Base-by-base conservation (phyloP, 2,888 invertebrate species). In the Himalopsyche kuldschensis region DNA sequence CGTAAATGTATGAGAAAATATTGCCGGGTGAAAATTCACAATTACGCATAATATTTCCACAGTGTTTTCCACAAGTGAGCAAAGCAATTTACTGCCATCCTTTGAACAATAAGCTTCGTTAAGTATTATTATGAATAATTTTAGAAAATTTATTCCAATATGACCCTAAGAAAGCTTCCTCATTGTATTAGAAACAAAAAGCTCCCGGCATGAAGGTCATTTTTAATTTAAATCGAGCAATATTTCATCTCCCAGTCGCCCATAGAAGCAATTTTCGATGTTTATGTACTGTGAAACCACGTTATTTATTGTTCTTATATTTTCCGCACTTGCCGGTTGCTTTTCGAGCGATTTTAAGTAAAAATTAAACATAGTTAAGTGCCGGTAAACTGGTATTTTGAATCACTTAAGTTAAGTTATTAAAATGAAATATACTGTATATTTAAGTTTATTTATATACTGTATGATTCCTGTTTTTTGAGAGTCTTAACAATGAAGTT, bases 181-280 rank as follows among this genome's bases (percentile, higher is more conserved):
- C 55, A 20, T 55, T 55, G 55, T 55, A 55, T 55, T 55, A 55
- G 55, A 55, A 55, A 55, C 55, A 55, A 55, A 55, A 55, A 55
- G 55, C 55, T 32, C 24, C 24, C 55, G 17, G 35, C 79, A 31
- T 46, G 63, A 63, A 80, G 80, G 80, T 80, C 75, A 80, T 80
- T 80, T 80, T 80, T 80, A 80, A 69, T 80, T 75, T 80, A 80
- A 80, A 80, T 80, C 75, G 35, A 46, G 32, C 80, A 31, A 80
- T 80, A 80, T 80, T 80, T 80, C 63, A 80, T 80, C 55, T 27
- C 17, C 31, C 32, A 35, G 27, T 27, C n/a, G 55, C 55, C 8
- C 55, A 55, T 55, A 55, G 55, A 55, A 55, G 55, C 55, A 55
- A 55, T 55, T 55, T 48, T 55, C 55, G 55, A 55, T 55, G 55